Base-by-base conservation (phyloP, 2,113 vertebrate species). In the Corydoras sp. region DNA sequence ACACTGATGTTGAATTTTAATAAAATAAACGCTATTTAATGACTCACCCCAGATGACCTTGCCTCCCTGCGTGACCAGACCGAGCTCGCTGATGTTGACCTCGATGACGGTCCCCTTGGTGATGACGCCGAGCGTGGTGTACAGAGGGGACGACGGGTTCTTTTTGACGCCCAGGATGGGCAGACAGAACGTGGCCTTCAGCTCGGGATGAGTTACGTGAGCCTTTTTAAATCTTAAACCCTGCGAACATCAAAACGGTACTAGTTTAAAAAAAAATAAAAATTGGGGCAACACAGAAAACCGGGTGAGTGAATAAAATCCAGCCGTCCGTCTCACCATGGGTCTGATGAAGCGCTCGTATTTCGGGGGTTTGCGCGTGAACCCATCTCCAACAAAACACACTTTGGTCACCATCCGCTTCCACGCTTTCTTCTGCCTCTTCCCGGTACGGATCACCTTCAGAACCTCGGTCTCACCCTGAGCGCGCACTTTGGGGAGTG, bases 371-470 rank as follows among this genome's bases (percentile, higher is more conserved):
- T 99, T 99, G 78, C 96, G 89, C 5, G 97, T 99, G 84, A 99
- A 99, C 29, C 95, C 93, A 24, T 99, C 97, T 49, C 97, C 97
- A 12, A 98, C 95, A 78, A 98, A 99, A 76, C 94, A 97, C 43
- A 99, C 94, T 92, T 99, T 99, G 32, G 97, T 98, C 81, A 99
- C 97, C 94, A 98, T 97, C 79, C 97, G 93, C 85, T 99, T 99
- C 97, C 97, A 99, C 10, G 95, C 94, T 81, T 98, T 98, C 90
- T 97, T 98, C 79, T 95, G 96, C 70, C 96, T 92, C 83, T 99
- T 99, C 80, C 97, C 96, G 2, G 95, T 98, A 72, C 87, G 91
- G 81, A 98, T 90, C 59, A 98, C 97, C 84, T 97, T 98, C 14
- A 98, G 87, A 14, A 99, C 96, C 86, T 98, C 95, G 0, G 94